Evolutionary conservation across 2,113 vertebrate species (phyloP).

Genomic region (Xiphophorus couchianus): DNA sequence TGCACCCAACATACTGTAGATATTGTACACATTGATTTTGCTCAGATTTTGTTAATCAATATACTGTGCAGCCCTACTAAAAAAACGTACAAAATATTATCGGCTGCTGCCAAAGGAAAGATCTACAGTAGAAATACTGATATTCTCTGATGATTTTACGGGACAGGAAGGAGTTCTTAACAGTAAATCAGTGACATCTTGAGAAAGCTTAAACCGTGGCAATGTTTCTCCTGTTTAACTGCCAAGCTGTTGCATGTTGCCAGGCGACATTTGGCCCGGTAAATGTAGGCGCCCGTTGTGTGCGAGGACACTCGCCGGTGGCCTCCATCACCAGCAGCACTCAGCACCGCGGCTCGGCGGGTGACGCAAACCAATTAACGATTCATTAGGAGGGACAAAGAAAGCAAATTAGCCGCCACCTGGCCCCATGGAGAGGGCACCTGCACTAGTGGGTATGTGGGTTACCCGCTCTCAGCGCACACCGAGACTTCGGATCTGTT

Average conservation of each 20-base stretch:
- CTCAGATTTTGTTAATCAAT: background rate
- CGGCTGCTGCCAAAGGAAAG: too few species aligned
- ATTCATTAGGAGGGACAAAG: slow-evolving; percentile 82
- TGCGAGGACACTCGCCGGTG: slow-evolving; percentile 38
- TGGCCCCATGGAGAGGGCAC: slow-evolving; percentile 81
- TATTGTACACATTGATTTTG: background rate
- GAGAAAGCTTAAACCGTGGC: slow-evolving; percentile 4
- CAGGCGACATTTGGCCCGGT: slow-evolving; percentile 69
- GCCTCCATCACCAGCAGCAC: slow-evolving; percentile 64
- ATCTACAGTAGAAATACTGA: too few species aligned
- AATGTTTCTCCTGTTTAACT: background rate
- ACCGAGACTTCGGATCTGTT: slow-evolving; percentile 41
- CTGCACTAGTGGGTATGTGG: slow-evolving; percentile 79
- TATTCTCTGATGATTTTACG: too few species aligned
- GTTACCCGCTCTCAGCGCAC: slow-evolving; percentile 59
- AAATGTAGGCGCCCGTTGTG: slow-evolving; percentile 45
- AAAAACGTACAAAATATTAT: background rate
- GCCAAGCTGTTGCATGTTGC: slow-evolving; percentile 45
- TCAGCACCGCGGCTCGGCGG: slow-evolving; percentile 70
- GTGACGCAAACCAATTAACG: slow-evolving; percentile 83
- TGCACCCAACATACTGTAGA: background rate
- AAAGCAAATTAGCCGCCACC: slow-evolving; percentile 80
- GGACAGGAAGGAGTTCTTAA: background rate
- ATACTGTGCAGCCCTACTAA: background rate
- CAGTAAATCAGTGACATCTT: background rate